Conservation (phyloP, 2,797 vertebrate species). For the Centroberyx gerrardi region DNA sequence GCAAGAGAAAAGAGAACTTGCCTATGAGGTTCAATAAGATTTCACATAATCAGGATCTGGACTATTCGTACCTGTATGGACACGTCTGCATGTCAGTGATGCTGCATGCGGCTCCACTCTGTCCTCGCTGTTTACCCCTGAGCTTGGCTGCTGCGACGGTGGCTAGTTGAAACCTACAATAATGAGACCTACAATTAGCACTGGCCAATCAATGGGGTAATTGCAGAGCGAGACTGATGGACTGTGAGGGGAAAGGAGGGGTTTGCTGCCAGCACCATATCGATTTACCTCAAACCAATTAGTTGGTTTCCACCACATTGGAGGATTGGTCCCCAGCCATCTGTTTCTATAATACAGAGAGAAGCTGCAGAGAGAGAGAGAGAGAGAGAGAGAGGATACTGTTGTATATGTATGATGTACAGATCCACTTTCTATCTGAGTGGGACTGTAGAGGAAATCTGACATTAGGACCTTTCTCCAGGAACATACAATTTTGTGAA, state of each 20-base stretch:
- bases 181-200: constrained; percentile 83
- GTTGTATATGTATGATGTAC: constrained; percentile 34
- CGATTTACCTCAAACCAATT: constrained; percentile 86
- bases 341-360: constrained; percentile 74
- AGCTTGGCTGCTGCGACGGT: constrained; percentile 56
- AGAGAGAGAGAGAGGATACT: constrained; percentile 43
- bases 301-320: constrained; percentile 80
- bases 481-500: constrained; percentile 30
- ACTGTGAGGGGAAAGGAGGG: constrained; percentile 71
- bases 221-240: constrained; percentile 81
- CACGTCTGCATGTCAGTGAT: no score
- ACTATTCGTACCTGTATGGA: no score
- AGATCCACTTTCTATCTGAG: constrained; percentile 34
- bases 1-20: no score
- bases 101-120: not conserved
- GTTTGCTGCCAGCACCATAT: constrained; percentile 77
- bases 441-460: constrained; percentile 46
- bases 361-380: constrained; percentile 17
- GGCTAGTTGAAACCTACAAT: constrained; percentile 72
- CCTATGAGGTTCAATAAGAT: no score
- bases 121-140: constrained; percentile 50
- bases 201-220: constrained; percentile 84
- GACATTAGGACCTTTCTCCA: constrained; percentile 57
- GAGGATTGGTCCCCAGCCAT: constrained; percentile 80
- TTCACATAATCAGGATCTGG: not conserved